Percentiles rank a stretch among this genome's conserved stretches.
phyloP scores from a whole-genome alignment of 1,140 invertebrate genomes.

The Leptinotarsa lineolata region DNA sequence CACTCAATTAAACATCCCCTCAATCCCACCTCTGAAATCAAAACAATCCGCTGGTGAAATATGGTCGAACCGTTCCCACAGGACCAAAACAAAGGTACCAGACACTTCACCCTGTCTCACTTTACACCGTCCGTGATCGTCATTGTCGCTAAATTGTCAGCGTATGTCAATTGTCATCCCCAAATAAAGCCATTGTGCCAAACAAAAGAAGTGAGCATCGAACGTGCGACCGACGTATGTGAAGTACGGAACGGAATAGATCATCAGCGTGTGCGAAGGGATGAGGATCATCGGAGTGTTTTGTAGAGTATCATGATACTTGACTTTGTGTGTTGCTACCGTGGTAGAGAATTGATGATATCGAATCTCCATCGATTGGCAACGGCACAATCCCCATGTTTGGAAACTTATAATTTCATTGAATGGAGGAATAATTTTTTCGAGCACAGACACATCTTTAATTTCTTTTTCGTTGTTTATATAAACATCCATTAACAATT shows the following conservation, averaged over 20 bases:
- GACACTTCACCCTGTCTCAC: conserved; percentile 32
- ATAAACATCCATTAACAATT: too few relatives aligned
- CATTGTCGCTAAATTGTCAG: conserved; percentile 45
- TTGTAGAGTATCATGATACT: conserved; percentile 22
- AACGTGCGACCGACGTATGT: conserved; percentile 36
- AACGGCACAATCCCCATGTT: too few relatives aligned
- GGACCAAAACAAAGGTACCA: conserved; percentile 44
- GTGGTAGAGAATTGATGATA: background rate
- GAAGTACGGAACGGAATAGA: conserved; percentile 21
- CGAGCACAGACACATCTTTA: too few relatives aligned
- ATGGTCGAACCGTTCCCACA: conserved; percentile 41
- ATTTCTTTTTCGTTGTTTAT: too few relatives aligned
- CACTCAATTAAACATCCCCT: conserved; percentile 42
- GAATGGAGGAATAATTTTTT: too few relatives aligned
- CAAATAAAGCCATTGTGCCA: conserved; percentile 50
- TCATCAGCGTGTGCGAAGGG: conserved; percentile 14
- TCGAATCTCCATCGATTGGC: background rate
- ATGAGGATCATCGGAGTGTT: conserved; percentile 19
- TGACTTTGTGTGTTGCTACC: conserved; percentile 9
- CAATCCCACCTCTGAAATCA: conserved; percentile 45
- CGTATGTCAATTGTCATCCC: conserved; percentile 52
- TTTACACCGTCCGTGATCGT: conserved; percentile 35
- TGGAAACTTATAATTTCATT: too few relatives aligned
- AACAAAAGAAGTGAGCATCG: conserved; percentile 51
- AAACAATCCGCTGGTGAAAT: conserved; percentile 36